Conservation (phyloP, 2,113 vertebrate species). For the Rhadina sibilatrix region DNA sequence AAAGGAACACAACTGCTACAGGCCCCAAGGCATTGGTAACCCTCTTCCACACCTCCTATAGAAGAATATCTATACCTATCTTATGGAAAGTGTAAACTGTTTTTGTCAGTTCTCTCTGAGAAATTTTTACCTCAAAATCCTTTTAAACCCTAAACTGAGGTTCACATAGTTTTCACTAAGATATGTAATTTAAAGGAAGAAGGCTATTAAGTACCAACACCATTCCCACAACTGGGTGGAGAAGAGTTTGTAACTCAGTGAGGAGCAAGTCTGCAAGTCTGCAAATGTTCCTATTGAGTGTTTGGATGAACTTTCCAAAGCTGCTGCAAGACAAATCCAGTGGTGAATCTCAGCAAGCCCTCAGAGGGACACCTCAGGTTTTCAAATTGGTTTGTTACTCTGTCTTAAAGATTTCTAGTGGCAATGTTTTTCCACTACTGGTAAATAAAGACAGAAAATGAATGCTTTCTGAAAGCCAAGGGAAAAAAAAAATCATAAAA, state of each 20-base stretch:
- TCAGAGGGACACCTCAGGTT: neutral
- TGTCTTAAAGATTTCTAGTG: neutral
- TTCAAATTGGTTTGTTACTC: neutral
- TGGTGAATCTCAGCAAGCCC: neutral
- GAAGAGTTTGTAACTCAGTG: neutral
- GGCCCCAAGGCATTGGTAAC: neutral
- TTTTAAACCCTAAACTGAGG: neutral
- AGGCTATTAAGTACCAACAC: neutral
- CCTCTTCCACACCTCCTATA: neutral
- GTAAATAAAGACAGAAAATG: neutral
- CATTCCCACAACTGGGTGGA: neutral
- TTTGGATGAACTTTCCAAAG: neutral
- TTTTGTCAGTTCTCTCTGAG: neutral
- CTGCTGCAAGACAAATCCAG: neutral
- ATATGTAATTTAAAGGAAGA: neutral
- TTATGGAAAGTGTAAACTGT: neutral
- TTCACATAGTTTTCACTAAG: neutral
- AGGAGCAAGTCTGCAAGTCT: neutral
- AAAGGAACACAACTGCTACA: neutral
- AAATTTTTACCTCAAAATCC: neutral
- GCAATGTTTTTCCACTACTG: neutral
- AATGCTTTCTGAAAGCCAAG: neutral
- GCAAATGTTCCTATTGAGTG: neutral
- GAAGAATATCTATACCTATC: neutral
- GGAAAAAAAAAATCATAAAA: neutral